Evolutionary conservation across 1,140 invertebrate species (phyloP), one percentile per base, ranked within the genome.

Genomic region (Mylabris phalerata): DNA sequence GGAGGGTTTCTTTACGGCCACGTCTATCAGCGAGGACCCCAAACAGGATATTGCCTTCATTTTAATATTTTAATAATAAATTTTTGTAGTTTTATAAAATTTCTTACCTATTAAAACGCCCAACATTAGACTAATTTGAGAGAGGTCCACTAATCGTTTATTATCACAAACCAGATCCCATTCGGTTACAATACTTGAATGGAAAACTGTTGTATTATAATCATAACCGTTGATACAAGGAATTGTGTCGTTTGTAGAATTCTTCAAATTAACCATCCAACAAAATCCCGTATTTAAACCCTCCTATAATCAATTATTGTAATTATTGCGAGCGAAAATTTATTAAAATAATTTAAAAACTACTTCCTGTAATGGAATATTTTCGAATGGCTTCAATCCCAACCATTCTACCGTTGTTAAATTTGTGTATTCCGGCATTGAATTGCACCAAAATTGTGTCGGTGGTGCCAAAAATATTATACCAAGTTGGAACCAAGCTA

Each of bases 401-500:
- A 62, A 25, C 57, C 57, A 65, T 46, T 57, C 38, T n/a, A 40
- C 27, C 50, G 43, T 58, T 48, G 46, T 32, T 40, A 44, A 27
- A 52, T 44, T 51, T 48, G 2, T 73, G 74, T 4, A 77, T 72
- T 61, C 75, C 76, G 62, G 72, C 47, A 66, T 77, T 74, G n/a
- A 73, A 73, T 32, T 66, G 57, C 85, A 87, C 49, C 75, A 77
- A 62, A 82, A 86, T 63, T 81, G 76, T 2, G 78, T 78, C 9
- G 76, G 77, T 1, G 85, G 84, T 44, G 84, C 79, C 42, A 86
- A 71, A 67, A 88, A 87, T 6, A 83, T 77, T 4, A 86, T 84
- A 3, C 83, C 84, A 7, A 82, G 70, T 55, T 86, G 77, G 66
- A 86, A 83, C 78, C 84, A 86, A 26, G 85, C 83, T 1, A 84